Conservation (phyloP, 1,140 invertebrate species). For the Aleiodes sp. region DNA sequence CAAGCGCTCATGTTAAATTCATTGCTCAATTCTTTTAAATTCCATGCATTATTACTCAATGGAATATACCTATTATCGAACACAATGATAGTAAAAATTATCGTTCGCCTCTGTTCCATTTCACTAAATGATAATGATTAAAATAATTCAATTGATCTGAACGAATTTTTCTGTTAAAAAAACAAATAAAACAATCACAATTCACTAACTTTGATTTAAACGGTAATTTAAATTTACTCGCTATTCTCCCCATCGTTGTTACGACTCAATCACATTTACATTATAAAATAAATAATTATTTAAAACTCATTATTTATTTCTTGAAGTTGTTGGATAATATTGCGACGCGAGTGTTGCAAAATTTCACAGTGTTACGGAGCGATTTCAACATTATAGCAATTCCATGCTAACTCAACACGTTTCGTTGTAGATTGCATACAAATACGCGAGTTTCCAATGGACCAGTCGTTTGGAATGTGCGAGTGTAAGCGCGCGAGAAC, state of each 20-base stretch:
- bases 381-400: background rate
- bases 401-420: background rate
- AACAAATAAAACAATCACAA: slow-evolving; percentile 1
- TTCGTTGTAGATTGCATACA: background rate
- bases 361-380: background rate
- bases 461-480: background rate
- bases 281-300: background rate
- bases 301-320: background rate
- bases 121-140: background rate
- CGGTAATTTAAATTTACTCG: slow-evolving; percentile 57
- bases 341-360: background rate
- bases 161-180: background rate
- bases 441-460: background rate
- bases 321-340: background rate
- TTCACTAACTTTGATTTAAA: slow-evolving; percentile 59
- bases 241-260: slow-evolving; percentile 55
- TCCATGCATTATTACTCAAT: no score
- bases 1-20: no score
- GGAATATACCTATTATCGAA: no score
- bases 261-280: background rate
- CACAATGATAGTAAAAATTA: no score
- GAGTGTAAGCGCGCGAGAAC: background rate
- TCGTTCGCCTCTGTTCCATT: no score
- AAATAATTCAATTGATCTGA: background rate
- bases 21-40: no score